Conservation (phyloP, 2,113 vertebrate species). For the Bettongia penicillata region DNA sequence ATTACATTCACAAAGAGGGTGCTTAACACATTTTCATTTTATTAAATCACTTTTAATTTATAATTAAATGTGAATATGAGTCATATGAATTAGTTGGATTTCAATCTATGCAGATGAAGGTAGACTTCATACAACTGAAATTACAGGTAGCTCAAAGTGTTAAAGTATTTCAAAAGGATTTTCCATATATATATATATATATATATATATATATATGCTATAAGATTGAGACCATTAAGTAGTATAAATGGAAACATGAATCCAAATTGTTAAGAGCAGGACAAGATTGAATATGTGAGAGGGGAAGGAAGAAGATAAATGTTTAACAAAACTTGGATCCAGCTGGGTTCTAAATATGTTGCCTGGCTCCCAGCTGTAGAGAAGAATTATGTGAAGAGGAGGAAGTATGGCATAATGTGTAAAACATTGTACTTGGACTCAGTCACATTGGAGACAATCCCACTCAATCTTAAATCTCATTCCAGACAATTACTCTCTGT, state of each 20-base stretch:
- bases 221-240: not conserved
- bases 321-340: not conserved
- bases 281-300: not conserved
- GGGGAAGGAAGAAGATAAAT: not conserved
- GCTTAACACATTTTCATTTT: not conserved
- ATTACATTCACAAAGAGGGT: not conserved
- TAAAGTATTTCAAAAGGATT: not conserved
- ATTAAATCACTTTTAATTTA: not conserved
- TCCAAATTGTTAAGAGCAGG: not conserved
- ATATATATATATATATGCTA: not conserved
- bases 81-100: not conserved
- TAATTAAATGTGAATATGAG: not conserved
- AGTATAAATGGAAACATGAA: not conserved
- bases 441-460: not conserved
- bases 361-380: not conserved
- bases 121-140: not conserved
- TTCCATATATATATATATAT: not conserved
- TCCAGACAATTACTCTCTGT: not conserved
- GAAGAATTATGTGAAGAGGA: not conserved
- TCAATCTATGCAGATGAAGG: not conserved
- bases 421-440: not conserved
- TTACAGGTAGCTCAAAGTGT: not conserved
- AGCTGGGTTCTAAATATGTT: not conserved
- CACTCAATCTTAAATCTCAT: not conserved
- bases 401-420: not conserved